A percentile compares a stretch with the other conserved stretches of the same genome.
phyloP scores from a whole-genome alignment of 2,888 invertebrate species.

The Nasonia oneida region DNA sequence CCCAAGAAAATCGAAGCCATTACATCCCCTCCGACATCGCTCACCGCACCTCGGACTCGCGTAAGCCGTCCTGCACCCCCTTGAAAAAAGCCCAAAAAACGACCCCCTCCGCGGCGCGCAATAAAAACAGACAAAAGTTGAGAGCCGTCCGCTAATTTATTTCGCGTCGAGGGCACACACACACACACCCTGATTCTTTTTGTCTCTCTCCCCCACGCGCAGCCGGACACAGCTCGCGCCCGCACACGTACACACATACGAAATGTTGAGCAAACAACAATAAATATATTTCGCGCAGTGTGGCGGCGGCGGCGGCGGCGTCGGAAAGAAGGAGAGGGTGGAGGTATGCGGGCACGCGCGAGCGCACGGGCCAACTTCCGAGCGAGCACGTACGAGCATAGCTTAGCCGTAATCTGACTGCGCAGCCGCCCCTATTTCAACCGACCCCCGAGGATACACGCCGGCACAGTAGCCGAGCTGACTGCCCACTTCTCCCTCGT shows the following conservation, averaged over 20 bases:
- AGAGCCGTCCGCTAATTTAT: conserved; percentile 54
- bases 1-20: too few species aligned
- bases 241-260: conserved; percentile 64
- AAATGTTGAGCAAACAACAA: conserved; percentile 78
- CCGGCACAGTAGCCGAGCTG: conserved; percentile 24
- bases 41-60: not conserved
- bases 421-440: conserved; percentile 74
- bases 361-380: conserved; percentile 72
- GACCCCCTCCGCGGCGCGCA: not conserved
- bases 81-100: not conserved
- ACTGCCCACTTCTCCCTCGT: conserved; percentile 12
- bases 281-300: conserved; percentile 78
- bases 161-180: conserved; percentile 39
- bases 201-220: not conserved
- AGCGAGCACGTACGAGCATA: conserved; percentile 79
- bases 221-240: not conserved
- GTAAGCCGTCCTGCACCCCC: not conserved
- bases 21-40: too few species aligned
- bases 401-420: conserved; percentile 79
- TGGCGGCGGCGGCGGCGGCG: not conserved
- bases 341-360: conserved; percentile 26
- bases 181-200: conserved; percentile 40
- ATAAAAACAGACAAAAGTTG: not conserved
- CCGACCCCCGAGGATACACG: conserved; percentile 63
- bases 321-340: conserved; percentile 47